Percentiles rank a stretch among this genome's conserved stretches.
Conservation (phyloP, 2,797 vertebrate genomes). For the Siniperca undulata region DNA sequence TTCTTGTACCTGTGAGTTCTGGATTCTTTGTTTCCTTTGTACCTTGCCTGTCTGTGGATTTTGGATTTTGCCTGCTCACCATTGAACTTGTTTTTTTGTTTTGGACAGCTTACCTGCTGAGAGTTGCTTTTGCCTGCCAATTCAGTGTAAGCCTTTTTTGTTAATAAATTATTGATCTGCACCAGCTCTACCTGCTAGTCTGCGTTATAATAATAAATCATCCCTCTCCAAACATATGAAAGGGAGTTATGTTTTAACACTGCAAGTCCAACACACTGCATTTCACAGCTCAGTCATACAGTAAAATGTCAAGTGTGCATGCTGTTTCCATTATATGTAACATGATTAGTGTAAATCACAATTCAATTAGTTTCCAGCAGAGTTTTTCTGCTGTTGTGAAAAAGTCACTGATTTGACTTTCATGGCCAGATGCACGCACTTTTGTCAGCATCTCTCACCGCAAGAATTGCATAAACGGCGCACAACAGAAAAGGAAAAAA, state of each 20-base stretch:
- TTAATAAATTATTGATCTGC: too few species aligned
- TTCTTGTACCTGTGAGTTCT: too few species aligned
- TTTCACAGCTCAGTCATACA: not conserved
- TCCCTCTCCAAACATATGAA: not conserved
- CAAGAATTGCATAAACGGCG: slow-evolving; percentile 12
- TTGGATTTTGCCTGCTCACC: too few species aligned
- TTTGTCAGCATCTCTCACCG: slow-evolving; percentile 11
- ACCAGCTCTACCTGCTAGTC: too few species aligned
- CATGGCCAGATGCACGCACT: not conserved
- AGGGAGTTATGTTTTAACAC: not conserved
- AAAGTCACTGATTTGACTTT: not conserved
- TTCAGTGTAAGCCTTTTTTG: too few species aligned
- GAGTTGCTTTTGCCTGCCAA: too few species aligned
- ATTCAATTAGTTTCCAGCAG: not conserved
- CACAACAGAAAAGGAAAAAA: slow-evolving; percentile 31
- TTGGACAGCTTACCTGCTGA: too few species aligned
- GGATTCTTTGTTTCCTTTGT: too few species aligned
- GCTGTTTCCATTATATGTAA: not conserved
- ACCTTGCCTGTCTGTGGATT: too few species aligned
- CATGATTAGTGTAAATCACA: not conserved
- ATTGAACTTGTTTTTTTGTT: too few species aligned
- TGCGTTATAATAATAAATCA: not conserved
- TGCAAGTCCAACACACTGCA: not conserved
- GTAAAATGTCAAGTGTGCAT: not conserved
- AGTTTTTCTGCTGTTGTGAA: not conserved